Evolutionary conservation across 2,113 vertebrate species (phyloP).

Genomic region (Alaudala cheleensis): DNA sequence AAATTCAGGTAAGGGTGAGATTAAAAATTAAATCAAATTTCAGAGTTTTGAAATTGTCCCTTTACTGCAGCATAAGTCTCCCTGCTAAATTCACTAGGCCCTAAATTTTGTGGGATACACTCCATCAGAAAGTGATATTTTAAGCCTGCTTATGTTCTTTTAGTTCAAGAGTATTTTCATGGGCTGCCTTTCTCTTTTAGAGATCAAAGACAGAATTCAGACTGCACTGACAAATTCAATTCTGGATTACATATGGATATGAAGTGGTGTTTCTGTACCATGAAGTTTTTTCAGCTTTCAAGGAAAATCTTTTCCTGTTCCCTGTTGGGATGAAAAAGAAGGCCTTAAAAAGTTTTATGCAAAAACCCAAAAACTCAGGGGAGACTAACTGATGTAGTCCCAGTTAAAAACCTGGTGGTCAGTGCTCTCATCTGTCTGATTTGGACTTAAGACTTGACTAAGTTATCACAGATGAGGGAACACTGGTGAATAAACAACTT

Average conservation of each 20-base stretch:
- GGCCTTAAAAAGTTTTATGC: background rate
- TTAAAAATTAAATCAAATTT: background rate
- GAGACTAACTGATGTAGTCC: background rate
- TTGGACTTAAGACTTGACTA: background rate
- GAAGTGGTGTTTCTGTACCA: background rate
- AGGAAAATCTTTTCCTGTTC: conserved; percentile 16
- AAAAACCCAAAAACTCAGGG: background rate
- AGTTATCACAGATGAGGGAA: background rate
- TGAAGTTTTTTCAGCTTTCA: conserved; percentile 6
- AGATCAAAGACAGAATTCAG: conserved; percentile 43
- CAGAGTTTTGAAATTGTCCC: background rate
- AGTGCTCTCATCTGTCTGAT: background rate
- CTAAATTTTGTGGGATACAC: background rate
- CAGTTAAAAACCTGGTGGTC: background rate
- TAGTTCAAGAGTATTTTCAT: conserved; percentile 1
- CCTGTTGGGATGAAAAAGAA: background rate
- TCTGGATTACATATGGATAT: conserved; percentile 15
- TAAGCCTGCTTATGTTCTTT: background rate
- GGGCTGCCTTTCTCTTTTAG: background rate
- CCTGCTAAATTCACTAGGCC: background rate
- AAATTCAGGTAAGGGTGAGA: background rate
- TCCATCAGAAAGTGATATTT: background rate
- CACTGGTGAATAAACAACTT: background rate
- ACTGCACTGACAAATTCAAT: conserved; percentile 13
- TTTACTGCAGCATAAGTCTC: background rate